Evolutionary conservation across 2,113 vertebrate species (phyloP).

Genomic region (Ancistrus triradiatus): DNA sequence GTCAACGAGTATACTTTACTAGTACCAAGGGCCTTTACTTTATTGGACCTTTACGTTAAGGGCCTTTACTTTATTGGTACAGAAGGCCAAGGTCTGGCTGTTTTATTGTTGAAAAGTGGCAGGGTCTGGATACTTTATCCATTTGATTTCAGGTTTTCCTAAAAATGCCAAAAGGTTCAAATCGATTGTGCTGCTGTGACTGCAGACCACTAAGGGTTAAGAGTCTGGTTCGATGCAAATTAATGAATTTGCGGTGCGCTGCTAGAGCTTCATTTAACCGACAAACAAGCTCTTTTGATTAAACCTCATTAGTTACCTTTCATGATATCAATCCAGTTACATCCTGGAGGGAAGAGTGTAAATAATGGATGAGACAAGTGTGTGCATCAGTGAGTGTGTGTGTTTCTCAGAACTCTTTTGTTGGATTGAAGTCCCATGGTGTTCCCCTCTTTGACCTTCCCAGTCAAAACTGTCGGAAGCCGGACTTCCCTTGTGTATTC

Average conservation of each 20-base stretch:
- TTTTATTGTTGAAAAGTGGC: no score
- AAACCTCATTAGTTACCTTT: conserved; percentile 26
- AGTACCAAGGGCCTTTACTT: no score
- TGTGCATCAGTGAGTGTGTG: not conserved
- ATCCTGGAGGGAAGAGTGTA: conserved; percentile 17
- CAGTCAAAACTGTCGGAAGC: conserved; percentile 24
- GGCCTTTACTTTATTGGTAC: no score
- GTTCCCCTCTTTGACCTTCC: conserved; percentile 35
- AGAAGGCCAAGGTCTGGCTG: no score
- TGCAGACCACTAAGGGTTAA: no score
- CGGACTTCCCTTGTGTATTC: conserved; percentile 30
- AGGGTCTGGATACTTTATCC: no score
- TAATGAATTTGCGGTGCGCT: conserved; percentile 27
- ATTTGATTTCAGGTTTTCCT: no score
- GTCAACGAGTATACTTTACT: no score
- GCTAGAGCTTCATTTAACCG: conserved; percentile 29
- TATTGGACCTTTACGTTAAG: no score
- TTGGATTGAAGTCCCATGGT: conserved; percentile 9
- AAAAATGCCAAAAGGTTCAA: no score
- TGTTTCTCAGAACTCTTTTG: conserved; percentile 16
- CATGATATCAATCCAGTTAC: not conserved
- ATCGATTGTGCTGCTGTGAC: no score
- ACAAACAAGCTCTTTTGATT: conserved; percentile 45
- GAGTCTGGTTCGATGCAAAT: conserved; percentile 31
- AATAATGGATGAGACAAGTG: conserved; percentile 35